These are phyloP conservation scores for Pseudomugil tenellus DNA, from an alignment of 2,797 vertebrate genomes.

Conservation along the genomic window DNA sequence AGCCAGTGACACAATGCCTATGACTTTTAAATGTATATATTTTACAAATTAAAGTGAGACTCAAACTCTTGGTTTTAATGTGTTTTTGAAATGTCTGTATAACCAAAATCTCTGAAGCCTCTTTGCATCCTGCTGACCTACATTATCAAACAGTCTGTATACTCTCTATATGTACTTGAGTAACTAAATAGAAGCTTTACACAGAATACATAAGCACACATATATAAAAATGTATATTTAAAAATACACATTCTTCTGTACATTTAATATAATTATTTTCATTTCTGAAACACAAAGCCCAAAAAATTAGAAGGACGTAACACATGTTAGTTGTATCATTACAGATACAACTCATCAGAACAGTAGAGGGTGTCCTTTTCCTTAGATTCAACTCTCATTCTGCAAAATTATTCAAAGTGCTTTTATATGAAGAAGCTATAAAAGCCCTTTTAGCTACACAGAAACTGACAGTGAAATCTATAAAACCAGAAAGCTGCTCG, in stretches of 20 bases:
- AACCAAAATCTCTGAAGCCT: not conserved
- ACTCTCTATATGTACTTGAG: not conserved
- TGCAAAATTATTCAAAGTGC: not conserved
- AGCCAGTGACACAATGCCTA: conserved; percentile 66
- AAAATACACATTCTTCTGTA: too few relatives aligned
- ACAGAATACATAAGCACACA: not conserved
- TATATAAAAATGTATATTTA: too few relatives aligned
- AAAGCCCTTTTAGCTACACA: not conserved
- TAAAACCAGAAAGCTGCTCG: too few relatives aligned
- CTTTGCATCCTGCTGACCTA: not conserved
- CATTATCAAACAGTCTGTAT: conserved; percentile 7
- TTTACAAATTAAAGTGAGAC: conserved; percentile 79
- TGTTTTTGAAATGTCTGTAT: conserved; percentile 26
- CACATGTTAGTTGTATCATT: not conserved
- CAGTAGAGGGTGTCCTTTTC: conserved; percentile 14
- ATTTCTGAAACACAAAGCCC: conserved; percentile 12
- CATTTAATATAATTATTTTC: conserved; percentile 5
- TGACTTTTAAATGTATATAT: conserved; percentile 75
- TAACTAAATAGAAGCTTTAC: conserved; percentile 19
- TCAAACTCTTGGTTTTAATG: conserved; percentile 35
- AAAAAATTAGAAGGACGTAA: not conserved
- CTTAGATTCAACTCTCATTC: not conserved
- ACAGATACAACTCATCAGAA: not conserved
- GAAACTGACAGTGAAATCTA: not conserved
- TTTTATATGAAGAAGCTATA: not conserved